Conservation (phyloP, 2,113 vertebrate species). For the Neotragus moschatus region DNA sequence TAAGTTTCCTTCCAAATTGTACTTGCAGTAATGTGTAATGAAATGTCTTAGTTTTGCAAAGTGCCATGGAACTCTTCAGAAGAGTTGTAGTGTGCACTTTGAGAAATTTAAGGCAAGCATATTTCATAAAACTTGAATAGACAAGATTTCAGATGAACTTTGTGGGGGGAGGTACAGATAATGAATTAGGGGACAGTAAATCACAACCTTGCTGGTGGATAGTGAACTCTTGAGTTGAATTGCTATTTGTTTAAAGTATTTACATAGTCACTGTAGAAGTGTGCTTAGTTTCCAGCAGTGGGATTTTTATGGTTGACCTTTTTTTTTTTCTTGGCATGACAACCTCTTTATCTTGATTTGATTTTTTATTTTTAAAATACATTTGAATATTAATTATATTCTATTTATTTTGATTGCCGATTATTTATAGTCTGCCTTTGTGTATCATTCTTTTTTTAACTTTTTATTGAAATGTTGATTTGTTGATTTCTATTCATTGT, state of each 20-base stretch:
- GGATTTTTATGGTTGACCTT: background rate
- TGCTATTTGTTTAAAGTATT: background rate
- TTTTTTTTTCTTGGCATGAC: background rate
- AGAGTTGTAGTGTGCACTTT: background rate
- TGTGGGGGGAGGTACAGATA: background rate
- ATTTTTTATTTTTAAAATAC: background rate
- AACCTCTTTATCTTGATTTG: background rate
- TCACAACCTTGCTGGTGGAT: background rate
- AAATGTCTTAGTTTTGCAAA: background rate
- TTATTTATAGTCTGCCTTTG: background rate
- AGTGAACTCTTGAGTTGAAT: background rate
- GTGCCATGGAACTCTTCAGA: background rate
- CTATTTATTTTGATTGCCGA: background rate
- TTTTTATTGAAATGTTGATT: background rate
- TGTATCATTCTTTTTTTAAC: background rate
- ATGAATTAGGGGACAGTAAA: background rate
- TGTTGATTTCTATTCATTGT: background rate
- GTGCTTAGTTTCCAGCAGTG: background rate
- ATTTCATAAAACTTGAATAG: background rate
- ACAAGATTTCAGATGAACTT: background rate
- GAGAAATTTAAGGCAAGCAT: background rate
- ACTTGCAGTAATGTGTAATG: constrained; percentile 68
- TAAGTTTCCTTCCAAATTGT: constrained; percentile 84
- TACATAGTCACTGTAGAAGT: background rate
- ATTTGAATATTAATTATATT: background rate